Evolutionary conservation across 2,113 vertebrate species (phyloP).

Genomic region (Ramphastos sulfuratus): DNA sequence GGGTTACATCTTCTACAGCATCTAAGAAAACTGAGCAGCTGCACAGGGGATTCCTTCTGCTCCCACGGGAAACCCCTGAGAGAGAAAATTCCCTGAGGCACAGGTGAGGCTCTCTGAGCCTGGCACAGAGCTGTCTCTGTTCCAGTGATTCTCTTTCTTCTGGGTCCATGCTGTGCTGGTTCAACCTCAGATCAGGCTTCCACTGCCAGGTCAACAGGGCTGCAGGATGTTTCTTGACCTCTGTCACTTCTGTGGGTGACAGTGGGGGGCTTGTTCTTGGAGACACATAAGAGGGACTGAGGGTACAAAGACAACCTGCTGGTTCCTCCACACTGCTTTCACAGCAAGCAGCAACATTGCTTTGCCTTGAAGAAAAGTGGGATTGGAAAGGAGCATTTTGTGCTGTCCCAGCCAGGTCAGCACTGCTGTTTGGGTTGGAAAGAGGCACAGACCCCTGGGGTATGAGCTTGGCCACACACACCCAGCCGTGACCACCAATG

Average conservation of each 20-base stretch:
- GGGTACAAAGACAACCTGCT: not conserved
- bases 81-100: not conserved
- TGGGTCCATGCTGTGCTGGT: not conserved
- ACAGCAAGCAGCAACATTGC: not conserved
- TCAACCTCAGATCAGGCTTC: not conserved
- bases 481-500: rapidly evolving
- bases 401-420: not conserved
- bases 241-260: rapidly evolving
- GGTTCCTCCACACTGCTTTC: not conserved
- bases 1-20: not conserved
- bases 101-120: not conserved
- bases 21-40: not conserved
- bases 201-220: not conserved
- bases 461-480: rapidly evolving
- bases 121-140: not conserved
- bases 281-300: rapidly evolving
- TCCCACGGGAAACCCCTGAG: not conserved
- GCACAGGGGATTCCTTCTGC: not conserved
- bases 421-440: not conserved
- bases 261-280: not conserved
- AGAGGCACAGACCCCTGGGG: not conserved
- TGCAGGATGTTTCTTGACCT: not conserved
- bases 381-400: not conserved
- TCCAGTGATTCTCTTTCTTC: too few relatives aligned
- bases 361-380: not conserved